phyloP scores from a whole-genome alignment of 2,113 vertebrate genomes.

The Girardinichthys multiradiatus region DNA sequence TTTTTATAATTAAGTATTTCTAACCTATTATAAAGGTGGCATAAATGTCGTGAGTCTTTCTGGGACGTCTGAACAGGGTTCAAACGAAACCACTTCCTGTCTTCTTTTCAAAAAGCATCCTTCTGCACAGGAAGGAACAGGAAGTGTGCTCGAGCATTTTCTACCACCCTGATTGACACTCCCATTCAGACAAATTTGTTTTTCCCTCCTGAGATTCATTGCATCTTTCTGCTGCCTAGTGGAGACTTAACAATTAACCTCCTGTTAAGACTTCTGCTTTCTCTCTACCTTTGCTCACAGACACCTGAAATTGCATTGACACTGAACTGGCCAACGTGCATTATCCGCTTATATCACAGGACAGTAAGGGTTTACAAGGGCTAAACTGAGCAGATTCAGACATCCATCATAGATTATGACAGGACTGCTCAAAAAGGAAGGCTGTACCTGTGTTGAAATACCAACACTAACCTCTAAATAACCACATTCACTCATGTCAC shows the following conservation, averaged over 20 bases:
- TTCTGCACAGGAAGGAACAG: conserved; percentile 51
- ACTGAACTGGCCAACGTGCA: conserved; percentile 15
- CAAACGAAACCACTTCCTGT: conserved; percentile 69
- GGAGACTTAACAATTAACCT: not conserved
- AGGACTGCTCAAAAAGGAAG: not conserved
- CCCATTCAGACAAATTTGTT: not conserved
- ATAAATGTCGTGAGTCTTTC: not conserved
- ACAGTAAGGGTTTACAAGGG: conserved; percentile 15
- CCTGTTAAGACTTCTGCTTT: not conserved
- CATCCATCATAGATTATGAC: conserved; percentile 16
- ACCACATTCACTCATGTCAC: not conserved
- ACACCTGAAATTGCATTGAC: conserved; percentile 44
- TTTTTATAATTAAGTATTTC: not conserved
- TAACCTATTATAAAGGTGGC: not conserved
- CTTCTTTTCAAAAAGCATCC: conserved; percentile 37
- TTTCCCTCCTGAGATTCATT: not conserved
- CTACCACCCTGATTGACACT: conserved; percentile 16
- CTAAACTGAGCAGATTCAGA: conserved; percentile 20
- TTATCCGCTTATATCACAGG: conserved; percentile 47
- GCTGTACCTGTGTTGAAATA: conserved; percentile 3
- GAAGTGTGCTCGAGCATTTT: conserved; percentile 31
- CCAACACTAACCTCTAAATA: not conserved
- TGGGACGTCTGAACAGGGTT: conserved; percentile 14
- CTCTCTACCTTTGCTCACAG: not conserved
- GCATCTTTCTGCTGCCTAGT: not conserved